Percentiles rank a stretch among this genome's conserved stretches.
These are phyloP conservation scores for Vulpes ferrilata DNA, from an alignment of 2,113 vertebrate genomes.

Conservation along the genomic window DNA sequence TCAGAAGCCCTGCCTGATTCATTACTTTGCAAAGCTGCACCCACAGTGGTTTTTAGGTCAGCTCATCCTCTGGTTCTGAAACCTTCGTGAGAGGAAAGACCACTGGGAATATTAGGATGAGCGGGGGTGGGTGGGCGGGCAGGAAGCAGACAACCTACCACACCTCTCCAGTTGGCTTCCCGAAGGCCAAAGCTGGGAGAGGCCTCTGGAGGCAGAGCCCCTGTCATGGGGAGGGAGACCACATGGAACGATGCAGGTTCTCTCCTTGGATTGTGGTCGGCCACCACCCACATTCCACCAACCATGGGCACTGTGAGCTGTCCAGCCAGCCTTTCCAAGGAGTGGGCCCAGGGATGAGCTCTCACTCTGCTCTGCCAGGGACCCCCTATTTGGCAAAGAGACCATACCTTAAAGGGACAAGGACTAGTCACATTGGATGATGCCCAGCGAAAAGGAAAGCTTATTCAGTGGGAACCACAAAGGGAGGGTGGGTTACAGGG, in stretches of 20 bases:
- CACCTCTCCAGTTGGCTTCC: neutral
- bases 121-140: neutral
- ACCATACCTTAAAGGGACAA: neutral
- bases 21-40: constrained; percentile 45
- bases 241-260: neutral
- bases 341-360: neutral
- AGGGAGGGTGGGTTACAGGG: neutral
- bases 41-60: neutral
- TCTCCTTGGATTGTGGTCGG: neutral
- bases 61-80: neutral
- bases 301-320: neutral
- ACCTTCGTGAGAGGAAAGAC: neutral
- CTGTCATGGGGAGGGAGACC: neutral
- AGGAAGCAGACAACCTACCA: neutral
- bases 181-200: neutral
- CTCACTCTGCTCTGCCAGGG: neutral
- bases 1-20: constrained; percentile 22
- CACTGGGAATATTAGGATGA: no score
- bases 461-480: neutral
- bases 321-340: neutral
- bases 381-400: neutral
- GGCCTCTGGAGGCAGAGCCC: neutral
- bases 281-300: neutral
- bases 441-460: neutral
- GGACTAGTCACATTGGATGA: neutral